Percentiles rank a stretch among this genome's conserved stretches.
phyloP scores from a whole-genome alignment of 1,140 invertebrate genomes.

The Panagrolaimus sp. region DNA sequence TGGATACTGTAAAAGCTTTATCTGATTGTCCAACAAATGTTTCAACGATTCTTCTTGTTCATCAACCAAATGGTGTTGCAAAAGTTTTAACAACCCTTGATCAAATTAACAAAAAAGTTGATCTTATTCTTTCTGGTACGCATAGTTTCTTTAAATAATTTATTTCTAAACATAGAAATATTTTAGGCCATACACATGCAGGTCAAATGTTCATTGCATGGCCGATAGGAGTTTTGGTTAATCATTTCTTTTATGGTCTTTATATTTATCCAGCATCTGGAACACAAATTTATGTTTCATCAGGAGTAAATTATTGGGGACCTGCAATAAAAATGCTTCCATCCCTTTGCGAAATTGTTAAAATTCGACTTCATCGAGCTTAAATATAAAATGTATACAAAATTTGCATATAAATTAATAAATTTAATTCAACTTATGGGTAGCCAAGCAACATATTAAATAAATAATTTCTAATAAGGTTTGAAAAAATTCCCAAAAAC shows the following conservation, averaged over 20 bases:
- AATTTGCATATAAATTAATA: too few species aligned
- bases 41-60: constrained; percentile 33
- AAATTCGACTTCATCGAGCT: constrained; percentile 1
- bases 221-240: constrained; percentile 27
- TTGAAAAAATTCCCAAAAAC: constrained; percentile 33
- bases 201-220: constrained; percentile 38
- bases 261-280: constrained; percentile 23
- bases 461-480: too few species aligned
- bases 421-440: too few species aligned
- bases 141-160: constrained; percentile 29
- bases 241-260: constrained; percentile 32
- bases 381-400: too few species aligned
- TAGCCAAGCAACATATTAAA: too few species aligned
- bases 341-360: constrained; percentile 19
- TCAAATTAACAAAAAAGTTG: constrained; percentile 12
- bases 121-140: constrained; percentile 32
- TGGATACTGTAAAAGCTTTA: constrained; percentile 39
- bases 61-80: constrained; percentile 41
- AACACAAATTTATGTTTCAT: constrained; percentile 36
- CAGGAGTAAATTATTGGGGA: constrained; percentile 40
- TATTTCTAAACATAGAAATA: too few species aligned
- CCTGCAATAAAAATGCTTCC: constrained; percentile 24
- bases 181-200: constrained; percentile 30
- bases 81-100: constrained; percentile 32
- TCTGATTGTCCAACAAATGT: constrained; percentile 27